These are phyloP conservation scores for Achlya flavicornis DNA, from an alignment of 2,888 invertebrate genomes.

Conservation along the genomic window DNA sequence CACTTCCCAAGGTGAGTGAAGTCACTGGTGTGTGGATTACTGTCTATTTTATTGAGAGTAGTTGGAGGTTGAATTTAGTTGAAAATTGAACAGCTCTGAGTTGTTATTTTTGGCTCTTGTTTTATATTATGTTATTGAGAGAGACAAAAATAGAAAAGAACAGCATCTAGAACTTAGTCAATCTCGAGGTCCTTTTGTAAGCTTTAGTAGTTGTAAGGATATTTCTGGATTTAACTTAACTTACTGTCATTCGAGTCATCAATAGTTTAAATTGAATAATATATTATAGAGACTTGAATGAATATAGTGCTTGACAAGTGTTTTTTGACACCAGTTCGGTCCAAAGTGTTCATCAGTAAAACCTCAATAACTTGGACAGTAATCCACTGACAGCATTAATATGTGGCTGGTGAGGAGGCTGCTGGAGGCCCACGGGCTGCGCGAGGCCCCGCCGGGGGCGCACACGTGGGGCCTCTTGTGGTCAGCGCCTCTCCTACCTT, in stretches of 20 bases:
- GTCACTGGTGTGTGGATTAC: conserved; percentile 25
- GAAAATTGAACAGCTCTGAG: conserved; percentile 12
- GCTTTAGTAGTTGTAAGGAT: too few relatives aligned
- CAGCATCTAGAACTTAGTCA: too few relatives aligned
- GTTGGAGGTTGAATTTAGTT: conserved; percentile 5
- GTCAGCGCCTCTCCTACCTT: conserved; percentile 33
- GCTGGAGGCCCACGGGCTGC: conserved; percentile 46
- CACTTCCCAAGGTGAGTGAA: conserved; percentile 92
- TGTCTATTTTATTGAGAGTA: conserved; percentile 34
- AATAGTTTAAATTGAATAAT: not conserved
- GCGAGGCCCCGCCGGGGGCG: conserved; percentile 22
- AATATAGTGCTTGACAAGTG: too few relatives aligned
- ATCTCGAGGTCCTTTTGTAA: too few relatives aligned
- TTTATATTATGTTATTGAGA: too few relatives aligned
- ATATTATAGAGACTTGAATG: too few relatives aligned
- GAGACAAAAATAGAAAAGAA: too few relatives aligned
- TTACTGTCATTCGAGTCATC: too few relatives aligned
- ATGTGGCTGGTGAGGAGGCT: conserved; percentile 26
- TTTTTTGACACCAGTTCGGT: not conserved
- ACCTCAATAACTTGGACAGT: conserved; percentile 28
- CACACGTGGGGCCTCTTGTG: conserved; percentile 43
- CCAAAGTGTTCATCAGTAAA: not conserved
- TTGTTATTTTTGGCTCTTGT: not conserved
- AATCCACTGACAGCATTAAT: conserved; percentile 22
- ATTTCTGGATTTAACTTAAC: too few relatives aligned